Conservation (phyloP, 2,888 invertebrate genomes). For the Yponomeuta sedellus region DNA sequence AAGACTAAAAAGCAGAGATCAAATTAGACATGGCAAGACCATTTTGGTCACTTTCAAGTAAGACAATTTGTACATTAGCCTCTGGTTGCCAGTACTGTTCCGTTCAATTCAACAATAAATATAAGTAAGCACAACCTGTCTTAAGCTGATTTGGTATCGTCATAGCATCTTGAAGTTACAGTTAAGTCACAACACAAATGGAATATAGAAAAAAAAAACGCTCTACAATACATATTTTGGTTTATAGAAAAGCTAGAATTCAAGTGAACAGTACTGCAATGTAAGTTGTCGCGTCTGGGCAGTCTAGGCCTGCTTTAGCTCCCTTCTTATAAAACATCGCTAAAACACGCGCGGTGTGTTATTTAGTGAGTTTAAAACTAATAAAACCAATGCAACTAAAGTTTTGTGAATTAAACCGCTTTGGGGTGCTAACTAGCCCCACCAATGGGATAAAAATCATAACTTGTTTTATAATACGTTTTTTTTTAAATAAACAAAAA, state of each 20-base stretch:
- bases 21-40: constrained; percentile 68
- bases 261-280: constrained; percentile 53
- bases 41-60: constrained; percentile 43
- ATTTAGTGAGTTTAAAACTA: background rate
- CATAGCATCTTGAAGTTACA: constrained; percentile 35
- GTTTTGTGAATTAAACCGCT: too few relatives aligned
- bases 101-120: constrained; percentile 32
- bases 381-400: background rate
- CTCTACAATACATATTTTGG: constrained; percentile 19
- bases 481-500: too few relatives aligned
- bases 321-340: background rate
- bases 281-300: constrained; percentile 7
- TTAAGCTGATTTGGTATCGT: constrained; percentile 26
- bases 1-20: constrained; percentile 67
- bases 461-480: too few relatives aligned
- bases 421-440: too few relatives aligned
- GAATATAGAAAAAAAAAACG: constrained; percentile 18
- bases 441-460: too few relatives aligned
- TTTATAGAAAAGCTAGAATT: constrained; percentile 23
- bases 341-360: background rate
- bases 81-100: constrained; percentile 57
- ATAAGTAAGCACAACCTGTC: constrained; percentile 36
- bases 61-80: constrained; percentile 65
- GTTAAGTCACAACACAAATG: constrained; percentile 31
- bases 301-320: background rate